Base-by-base conservation (phyloP, 2,797 vertebrate genomes). In the Rhynchonycteris naso region DNA sequence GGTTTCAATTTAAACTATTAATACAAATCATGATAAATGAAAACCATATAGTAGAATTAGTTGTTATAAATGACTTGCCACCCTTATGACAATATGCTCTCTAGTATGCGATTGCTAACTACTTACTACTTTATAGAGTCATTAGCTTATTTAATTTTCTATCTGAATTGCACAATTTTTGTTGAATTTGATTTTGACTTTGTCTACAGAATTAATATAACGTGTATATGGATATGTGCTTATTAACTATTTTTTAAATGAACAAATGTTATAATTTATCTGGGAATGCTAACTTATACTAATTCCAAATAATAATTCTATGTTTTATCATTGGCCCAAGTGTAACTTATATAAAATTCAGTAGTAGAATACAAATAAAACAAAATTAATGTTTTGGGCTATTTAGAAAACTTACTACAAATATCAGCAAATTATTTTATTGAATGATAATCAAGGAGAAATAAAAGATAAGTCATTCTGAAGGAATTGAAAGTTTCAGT, bases 1-100 rank as follows among this genome's bases (percentile, higher is more conserved):
- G 12, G 54, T 81, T 61, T 95, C 78, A 88, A 78, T 81, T 81
- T 91, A 81, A 95, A 91, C 87, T 87, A 76, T 65, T 52, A 90
- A 66, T 72, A 4, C 76, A 68, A 24, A 84, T 66, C 1, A 72
- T 76, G 24, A 68, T 76, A 56, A 83, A 47, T 88, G 16, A 91
- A 43, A 28, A 88, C 14, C 10, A 52, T 76, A 38, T 43, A 79
- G 6, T 90, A 28, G 59, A 5, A 33, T 65, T 92, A 33, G 9
- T 58, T 91, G 56, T 88, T 93, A 56, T 54, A 74, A 78, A 87
- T 90, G 30, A 88, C 21, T 89, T 91, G 19, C 30, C 30, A 16
- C 11, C 66, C 24, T 85, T 35, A 72, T 50, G 28, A 63, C 58
- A 90, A 65, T 5, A 75, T 83, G 47, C 18, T 65, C 10, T 71